Evolutionary conservation across 2,888 invertebrate species (phyloP), one percentile per base, ranked within the genome.

Genomic region (Stratiomys singularior): DNA sequence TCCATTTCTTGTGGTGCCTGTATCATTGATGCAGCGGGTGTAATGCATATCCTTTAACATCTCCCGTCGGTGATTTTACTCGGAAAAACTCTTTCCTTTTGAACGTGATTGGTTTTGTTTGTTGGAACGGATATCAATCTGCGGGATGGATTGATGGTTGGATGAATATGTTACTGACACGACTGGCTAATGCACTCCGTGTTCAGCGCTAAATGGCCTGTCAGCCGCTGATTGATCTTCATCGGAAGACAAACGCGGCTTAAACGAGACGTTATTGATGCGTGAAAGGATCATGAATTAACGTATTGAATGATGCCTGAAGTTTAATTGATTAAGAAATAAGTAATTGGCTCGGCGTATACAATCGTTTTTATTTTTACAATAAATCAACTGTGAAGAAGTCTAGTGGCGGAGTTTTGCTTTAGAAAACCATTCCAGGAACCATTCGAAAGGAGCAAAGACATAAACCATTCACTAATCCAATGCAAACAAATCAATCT

Each of bases 161-260:
- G 37, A 37, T 5, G 37, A 37, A 18, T 52, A 4, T 13, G 52
- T 27, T 11, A 28, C 25, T 63, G 63, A 63, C n/a, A n/a, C 63
- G 63, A 28, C 25, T 63, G 63, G 63, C 63, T 63, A 63, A 63
- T 63, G 63, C 63, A 63, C 63, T 63, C n/a, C 27, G 27, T 28
- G 27, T 63, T 63, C 2, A 25, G 63, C 23, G 27, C 63, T 63
- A 63, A 63, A 63, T 63, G 23, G 63, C 63, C 28, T 63, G 63
- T 63, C 63, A 63, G 25, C 15, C 13, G 63, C 63, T 63, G 63
- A 63, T 63, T 63, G 63, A 63, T 63, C 63, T 63, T 63, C 27
- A 52, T 9, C 4, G 4, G 4, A 52, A 52, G 52, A 52, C 52
- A 5, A 13, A 18, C 44, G 44, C 44, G 9, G 9, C 13, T 9